These are phyloP conservation scores for Calonectris borealis DNA, from an alignment of 2,113 vertebrate species.

Conservation along the genomic window DNA sequence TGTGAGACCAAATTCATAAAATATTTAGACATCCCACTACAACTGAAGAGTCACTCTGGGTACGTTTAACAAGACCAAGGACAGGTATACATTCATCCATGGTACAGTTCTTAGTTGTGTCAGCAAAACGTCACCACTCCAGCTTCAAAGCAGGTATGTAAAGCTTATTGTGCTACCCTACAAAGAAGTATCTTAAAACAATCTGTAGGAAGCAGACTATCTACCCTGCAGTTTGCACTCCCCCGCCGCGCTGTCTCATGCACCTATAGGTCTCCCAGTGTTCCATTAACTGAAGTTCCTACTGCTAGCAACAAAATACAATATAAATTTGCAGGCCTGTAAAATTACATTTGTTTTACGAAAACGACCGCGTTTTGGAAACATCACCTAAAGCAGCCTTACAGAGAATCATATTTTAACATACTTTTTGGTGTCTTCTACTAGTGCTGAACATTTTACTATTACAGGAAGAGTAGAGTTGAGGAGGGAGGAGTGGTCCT, in stretches of 20 bases:
- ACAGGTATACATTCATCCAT: not conserved
- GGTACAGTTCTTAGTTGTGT: not conserved
- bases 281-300: not conserved
- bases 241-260: too few species aligned
- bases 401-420: not conserved
- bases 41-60: not conserved
- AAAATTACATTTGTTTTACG: not conserved
- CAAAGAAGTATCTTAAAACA: not conserved
- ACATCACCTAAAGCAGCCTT: not conserved
- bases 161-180: not conserved
- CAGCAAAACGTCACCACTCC: not conserved
- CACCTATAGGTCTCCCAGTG: not conserved
- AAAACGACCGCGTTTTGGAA: not conserved
- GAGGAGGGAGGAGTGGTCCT: not conserved
- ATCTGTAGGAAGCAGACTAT: not conserved
- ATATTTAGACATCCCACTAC: not conserved
- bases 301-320: not conserved
- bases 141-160: not conserved
- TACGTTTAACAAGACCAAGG: not conserved
- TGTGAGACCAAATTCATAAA: not conserved
- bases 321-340: not conserved
- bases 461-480: fast-evolving
- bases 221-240: not conserved
- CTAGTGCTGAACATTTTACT: not conserved
- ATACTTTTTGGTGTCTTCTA: not conserved